phyloP scores from a whole-genome alignment of 2,797 vertebrate genomes.

The Lepus townsendii region DNA sequence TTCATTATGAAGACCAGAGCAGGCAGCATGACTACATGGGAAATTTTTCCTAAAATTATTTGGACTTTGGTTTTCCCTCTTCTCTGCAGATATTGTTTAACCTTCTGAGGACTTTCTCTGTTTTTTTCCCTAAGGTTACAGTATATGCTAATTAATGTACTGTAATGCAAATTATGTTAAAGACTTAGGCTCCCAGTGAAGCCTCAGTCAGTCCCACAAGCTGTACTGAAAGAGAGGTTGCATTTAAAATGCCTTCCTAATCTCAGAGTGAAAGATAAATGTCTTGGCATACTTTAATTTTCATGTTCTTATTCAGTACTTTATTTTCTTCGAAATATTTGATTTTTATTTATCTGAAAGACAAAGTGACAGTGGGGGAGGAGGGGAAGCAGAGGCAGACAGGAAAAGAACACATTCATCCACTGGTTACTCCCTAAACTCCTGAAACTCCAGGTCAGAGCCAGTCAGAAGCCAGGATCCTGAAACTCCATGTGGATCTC shows the following conservation, averaged over 20 bases:
- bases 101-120: not conserved
- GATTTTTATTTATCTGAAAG: too few species aligned
- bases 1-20: not conserved
- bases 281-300: not conserved
- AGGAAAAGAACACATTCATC: too few species aligned
- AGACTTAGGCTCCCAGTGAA: not conserved
- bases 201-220: not conserved
- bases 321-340: not conserved
- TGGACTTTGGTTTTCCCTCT: not conserved
- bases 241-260: not conserved
- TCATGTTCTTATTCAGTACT: not conserved
- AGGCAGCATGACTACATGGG: not conserved
- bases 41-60: slow-evolving; percentile 29
- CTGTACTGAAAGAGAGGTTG: not conserved
- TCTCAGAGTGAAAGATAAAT: not conserved
- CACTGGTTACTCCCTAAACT: too few species aligned
- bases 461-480: too few species aligned
- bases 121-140: not conserved
- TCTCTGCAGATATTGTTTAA: slow-evolving; percentile 20
- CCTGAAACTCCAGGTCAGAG: too few species aligned
- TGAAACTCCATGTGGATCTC: too few species aligned
- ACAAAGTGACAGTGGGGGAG: too few species aligned
- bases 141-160: not conserved
- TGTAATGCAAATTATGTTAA: not conserved
- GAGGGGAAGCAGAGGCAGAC: too few species aligned